Conservation (phyloP, 2,888 invertebrate genomes). For the Noctua pronuba region DNA sequence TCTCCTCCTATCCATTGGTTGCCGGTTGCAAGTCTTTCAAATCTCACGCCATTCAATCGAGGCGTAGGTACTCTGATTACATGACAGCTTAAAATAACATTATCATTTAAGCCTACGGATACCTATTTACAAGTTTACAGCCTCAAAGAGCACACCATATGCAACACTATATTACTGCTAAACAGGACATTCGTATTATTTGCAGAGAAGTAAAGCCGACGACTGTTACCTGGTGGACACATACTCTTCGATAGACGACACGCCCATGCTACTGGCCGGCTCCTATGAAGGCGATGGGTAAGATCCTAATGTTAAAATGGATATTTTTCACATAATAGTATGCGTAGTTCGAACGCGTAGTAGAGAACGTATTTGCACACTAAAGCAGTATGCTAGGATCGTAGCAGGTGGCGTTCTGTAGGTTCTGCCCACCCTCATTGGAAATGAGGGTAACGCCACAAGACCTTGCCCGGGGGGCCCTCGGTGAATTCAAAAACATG, state of each 20-base stretch:
- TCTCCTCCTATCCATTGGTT: neutral
- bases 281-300: constrained; percentile 91
- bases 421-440: neutral
- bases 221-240: constrained; percentile 92
- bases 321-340: too few relatives aligned
- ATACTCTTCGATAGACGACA: constrained; percentile 85
- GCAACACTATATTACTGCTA: neutral
- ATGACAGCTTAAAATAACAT: neutral
- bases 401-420: neutral
- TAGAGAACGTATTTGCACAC: too few relatives aligned
- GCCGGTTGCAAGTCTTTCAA: too few relatives aligned
- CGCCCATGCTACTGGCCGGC: constrained; percentile 91
- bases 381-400: neutral
- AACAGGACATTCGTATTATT: constrained; percentile 50
- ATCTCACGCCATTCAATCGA: too few relatives aligned
- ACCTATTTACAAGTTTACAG: neutral
- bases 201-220: constrained; percentile 91
- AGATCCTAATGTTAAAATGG: constrained; percentile 54
- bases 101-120: neutral
- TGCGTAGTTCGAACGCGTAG: neutral
- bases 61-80: neutral
- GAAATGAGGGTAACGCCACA: neutral
- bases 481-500: neutral
- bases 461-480: too few relatives aligned
- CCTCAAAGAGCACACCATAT: neutral